Evolutionary conservation across 1,140 invertebrate genomes (phyloP).

Genomic region (Drosophila baimaii): DNA sequence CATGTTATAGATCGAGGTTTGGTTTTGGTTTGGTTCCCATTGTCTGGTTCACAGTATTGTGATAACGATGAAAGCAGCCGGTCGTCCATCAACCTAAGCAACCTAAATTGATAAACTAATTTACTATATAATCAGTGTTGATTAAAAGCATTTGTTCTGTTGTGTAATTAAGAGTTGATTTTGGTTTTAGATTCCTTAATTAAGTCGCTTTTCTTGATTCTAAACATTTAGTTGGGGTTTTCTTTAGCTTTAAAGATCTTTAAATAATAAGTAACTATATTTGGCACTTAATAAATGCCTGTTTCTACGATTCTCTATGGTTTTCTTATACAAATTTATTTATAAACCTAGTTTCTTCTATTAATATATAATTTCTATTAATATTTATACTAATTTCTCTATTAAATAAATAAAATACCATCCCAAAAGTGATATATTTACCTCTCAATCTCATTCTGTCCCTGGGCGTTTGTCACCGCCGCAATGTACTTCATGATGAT

Average conservation of each 20-base stretch:
- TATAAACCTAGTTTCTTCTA: background rate
- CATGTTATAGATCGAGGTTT: constrained; percentile 40
- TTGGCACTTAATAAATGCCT: no score
- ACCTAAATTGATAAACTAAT: constrained; percentile 24
- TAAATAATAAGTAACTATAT: background rate
- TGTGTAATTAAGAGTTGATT: background rate
- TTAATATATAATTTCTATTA: background rate
- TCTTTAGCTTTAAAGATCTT: no score
- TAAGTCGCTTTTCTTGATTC: background rate
- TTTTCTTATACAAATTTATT: background rate
- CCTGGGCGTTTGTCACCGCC: constrained; percentile 96
- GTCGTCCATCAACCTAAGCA: constrained; percentile 23
- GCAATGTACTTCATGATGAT: constrained; percentile 99
- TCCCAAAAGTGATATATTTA: no score
- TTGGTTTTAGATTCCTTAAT: background rate
- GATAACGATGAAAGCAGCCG: constrained; percentile 13
- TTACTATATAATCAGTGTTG: constrained; percentile 21
- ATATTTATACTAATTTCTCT: background rate
- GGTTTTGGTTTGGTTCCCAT: constrained; percentile 52
- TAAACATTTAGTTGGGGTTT: background rate
- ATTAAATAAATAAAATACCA: no score
- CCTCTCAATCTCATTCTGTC: constrained; percentile 98
- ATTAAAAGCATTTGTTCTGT: background rate
- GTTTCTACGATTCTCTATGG: background rate
- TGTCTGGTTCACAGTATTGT: constrained; percentile 61